Base-by-base conservation (phyloP, 53 echinoderm and acorn worm genomes). In the Echinarachnius parma region DNA sequence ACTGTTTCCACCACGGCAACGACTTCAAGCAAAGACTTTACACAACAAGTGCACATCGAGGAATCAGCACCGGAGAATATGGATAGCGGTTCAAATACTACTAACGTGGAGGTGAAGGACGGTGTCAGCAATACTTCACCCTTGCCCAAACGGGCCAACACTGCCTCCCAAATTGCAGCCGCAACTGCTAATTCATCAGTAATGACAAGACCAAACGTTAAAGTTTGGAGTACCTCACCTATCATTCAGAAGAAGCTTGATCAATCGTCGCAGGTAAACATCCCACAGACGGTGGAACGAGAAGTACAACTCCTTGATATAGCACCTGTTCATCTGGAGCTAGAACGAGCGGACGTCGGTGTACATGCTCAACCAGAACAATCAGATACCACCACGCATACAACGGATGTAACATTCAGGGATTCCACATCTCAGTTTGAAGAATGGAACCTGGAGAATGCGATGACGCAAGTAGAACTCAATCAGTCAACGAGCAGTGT, bases 81-180 rank as follows among this genome's bases (percentile, higher is more conserved):
- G 53, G 53, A 69, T 53, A n/a, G 4, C 5, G 34, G 69, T 69
- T 52, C 50, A 22, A 69, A 69, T 16, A 69, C 66, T 48, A 8
- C 50, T 31, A 20, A 20, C 31, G 34, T 34, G 11, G 24, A 69
- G 13, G 34, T 69, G 28, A 33, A 27, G 4, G 74, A 54, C 39
- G 55, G 16, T 72, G 56, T 14, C 7, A 37, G 35, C 56, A 72
- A 72, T 28, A 72, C 74, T 18, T 56, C 74, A 14, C 55, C 74
- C 2, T n/a, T 72, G 0, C 74, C 74, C 13, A 56, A 37, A 27
- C 54, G 55, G 29, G 55, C 57, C 16, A 72, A 56, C 57, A 54
- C 24, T 27, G 74, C 74, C 26, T 34, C 74, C 2, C 74, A 72
- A 56, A 28, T 72, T 37, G 44, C 72, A 37, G 57, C 34, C 25